phyloP scores from a whole-genome alignment of 2,888 invertebrate genomes.

The Eupithecia vulgata region DNA sequence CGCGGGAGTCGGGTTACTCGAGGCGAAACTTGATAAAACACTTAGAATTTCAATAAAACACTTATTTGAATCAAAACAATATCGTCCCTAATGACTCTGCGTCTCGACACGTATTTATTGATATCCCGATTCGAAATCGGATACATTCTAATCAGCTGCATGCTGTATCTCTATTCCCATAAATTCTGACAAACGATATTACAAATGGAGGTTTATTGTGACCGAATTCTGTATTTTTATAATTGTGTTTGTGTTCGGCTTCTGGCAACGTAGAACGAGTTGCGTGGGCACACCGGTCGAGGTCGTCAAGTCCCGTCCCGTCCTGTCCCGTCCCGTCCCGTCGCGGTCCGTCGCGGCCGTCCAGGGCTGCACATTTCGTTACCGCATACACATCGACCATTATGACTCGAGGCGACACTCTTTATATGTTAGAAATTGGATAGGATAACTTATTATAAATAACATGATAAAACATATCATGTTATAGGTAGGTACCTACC shows the following conservation, averaged over 20 bases:
- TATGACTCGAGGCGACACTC: conserved; percentile 33
- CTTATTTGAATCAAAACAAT: conserved; percentile 27
- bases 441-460: conserved; percentile 30
- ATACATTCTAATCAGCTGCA: conserved; percentile 19
- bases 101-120: neutral
- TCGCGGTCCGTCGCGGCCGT: neutral
- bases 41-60: conserved; percentile 17
- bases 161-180: conserved; percentile 24
- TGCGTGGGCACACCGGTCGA: neutral
- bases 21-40: conserved; percentile 19
- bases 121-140: conserved; percentile 4
- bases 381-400: conserved; percentile 22
- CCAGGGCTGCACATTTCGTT: conserved; percentile 26
- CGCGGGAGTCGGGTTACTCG: conserved; percentile 18
- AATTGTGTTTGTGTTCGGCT: conserved; percentile 26
- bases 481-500: neutral
- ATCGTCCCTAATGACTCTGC: conserved; percentile 19
- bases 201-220: conserved; percentile 19
- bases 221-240: conserved; percentile 20
- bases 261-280: conserved; percentile 13
- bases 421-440: conserved; percentile 35
- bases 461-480: conserved; percentile 27
- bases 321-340: neutral
- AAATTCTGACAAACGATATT: conserved; percentile 23
- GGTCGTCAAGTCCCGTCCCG: neutral